phyloP scores from a whole-genome alignment of 2,113 vertebrate genomes.

The Calyptommatus sinebrachiatus region DNA sequence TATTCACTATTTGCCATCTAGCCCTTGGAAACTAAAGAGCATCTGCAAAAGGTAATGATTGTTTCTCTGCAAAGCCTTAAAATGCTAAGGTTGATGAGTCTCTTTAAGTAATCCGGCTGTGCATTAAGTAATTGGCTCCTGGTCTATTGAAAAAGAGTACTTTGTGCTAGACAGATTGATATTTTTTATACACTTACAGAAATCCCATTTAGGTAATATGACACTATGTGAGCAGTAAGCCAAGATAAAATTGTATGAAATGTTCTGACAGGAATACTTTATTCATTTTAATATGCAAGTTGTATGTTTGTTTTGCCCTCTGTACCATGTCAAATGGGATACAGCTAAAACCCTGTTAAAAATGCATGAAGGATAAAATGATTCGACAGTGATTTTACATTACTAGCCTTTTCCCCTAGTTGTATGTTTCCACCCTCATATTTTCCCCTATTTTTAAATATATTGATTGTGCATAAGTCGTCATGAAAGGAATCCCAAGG shows the following conservation, averaged over 20 bases:
- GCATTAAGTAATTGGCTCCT: background rate
- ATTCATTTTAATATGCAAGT: background rate
- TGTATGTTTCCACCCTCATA: background rate
- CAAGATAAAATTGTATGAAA: background rate
- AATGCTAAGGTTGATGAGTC: slow-evolving; percentile 6
- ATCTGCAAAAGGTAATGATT: background rate
- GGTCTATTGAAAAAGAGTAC: slow-evolving; percentile 10
- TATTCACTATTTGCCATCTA: background rate
- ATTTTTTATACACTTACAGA: background rate
- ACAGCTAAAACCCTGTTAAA: background rate
- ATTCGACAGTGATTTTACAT: background rate
- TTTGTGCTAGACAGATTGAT: background rate
- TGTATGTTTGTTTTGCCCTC: background rate
- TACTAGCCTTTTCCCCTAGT: background rate
- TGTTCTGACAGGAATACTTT: background rate
- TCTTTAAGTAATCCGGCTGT: slow-evolving; percentile 23
- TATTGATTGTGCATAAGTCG: background rate
- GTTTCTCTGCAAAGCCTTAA: slow-evolving; percentile 19
- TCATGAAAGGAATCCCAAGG: too few species aligned
- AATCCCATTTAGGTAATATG: background rate
- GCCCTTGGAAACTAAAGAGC: slow-evolving; percentile 11
- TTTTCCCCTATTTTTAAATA: background rate
- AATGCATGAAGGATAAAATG: background rate
- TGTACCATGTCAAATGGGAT: background rate
- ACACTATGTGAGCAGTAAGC: background rate